Base-by-base conservation (phyloP, 37 sponge, comb jelly and placozoan species). In the Eunapius fragilis region DNA sequence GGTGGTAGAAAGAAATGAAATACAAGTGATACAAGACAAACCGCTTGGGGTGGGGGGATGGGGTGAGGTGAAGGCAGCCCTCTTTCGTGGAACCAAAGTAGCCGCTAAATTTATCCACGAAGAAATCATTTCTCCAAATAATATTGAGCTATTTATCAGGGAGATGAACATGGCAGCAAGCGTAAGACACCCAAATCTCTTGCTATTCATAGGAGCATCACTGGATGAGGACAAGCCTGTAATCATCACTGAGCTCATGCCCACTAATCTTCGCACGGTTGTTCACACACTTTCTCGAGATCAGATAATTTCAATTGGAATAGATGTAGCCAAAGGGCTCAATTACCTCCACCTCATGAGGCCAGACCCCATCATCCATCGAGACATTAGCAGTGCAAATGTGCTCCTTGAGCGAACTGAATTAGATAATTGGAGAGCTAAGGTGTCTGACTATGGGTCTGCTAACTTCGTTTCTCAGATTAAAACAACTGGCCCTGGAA, bases 101-200 rank as follows among this genome's bases (percentile, higher is more conserved):
- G 93, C 93, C 23, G 93, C 87, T 10, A 93, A 93, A 35, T 71
- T 79, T 26, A 75, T 93, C 25, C 87, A 93, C 48, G 70, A 86
- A 5, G 75, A 89, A 24, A 82, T 93, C 28, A 67, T 86, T 22
- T 89, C 89, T 70, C 87, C 79, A 35, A 67, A 93, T 86, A 86
- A 89, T 69, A 32, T 35, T 7, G 23, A 73, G 9, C 48, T 79
- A 50, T 89, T 93, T 71, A 75, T 68, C 10, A 33, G 93, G 31
- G 93, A 93, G 36, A 93, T 93, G 88, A 82, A 81, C 68, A 93
- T 90, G 31, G 87, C 91, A n/a, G 84, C 94, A 5, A 58, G 50
- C 32, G 48, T 85, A 13, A 70, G 93, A 19, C 93, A 92, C 34
- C 93, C 93, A n/a, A 80, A 92, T 80, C 78, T 92, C 0, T 35